Evolutionary conservation across 37 sponge, comb jelly and placozoan genomes (phyloP), one percentile per base, ranked within the genome.

Genomic region (Oscarella lobularis): DNA sequence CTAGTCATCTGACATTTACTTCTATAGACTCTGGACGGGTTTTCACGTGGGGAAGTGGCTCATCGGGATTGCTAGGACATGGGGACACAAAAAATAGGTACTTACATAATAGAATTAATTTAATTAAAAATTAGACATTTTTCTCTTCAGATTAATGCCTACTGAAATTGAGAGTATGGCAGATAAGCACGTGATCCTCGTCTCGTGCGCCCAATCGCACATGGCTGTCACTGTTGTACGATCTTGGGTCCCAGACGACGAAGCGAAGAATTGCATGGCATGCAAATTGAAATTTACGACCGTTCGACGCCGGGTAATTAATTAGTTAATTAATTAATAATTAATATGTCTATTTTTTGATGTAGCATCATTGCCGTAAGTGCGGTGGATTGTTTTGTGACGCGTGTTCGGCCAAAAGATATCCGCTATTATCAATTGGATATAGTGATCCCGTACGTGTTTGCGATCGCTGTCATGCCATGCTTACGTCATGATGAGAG

Each of bases 321-420:
- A 20, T 20, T 20, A 48, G 14, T 48, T 9, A 48, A 48, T 20
- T 48, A 9, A 48, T n/a, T n/a, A n/a, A n/a, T n/a, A n/a, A n/a
- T n/a, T n/a, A n/a, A n/a, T n/a, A 48, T 48, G 60, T 48, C 60
- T 48, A 20, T 48, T 48, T 9, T 48, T 9, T 48, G n/a, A 48
- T 48, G 60, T 48, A 89, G 89, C 92, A 91, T 67, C 92, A 91
- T 69, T 91, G 92, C 82, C 84, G 92, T 2, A 73, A 87, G 78
- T 91, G 92, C 82, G 92, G 92, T 4, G 92, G 92, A 36, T 35
- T 91, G 3, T 91, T 71, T 70, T 91, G 92, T 82, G 87, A 86
- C 0, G 77, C 36, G 2, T 92, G 88, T 41, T 67, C 88, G 1
- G 78, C 84, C 27, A 87, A 88, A 60, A 48, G 88, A 30, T 92